Conservation (phyloP, 2,113 vertebrate species). For the Antigone vipio region DNA sequence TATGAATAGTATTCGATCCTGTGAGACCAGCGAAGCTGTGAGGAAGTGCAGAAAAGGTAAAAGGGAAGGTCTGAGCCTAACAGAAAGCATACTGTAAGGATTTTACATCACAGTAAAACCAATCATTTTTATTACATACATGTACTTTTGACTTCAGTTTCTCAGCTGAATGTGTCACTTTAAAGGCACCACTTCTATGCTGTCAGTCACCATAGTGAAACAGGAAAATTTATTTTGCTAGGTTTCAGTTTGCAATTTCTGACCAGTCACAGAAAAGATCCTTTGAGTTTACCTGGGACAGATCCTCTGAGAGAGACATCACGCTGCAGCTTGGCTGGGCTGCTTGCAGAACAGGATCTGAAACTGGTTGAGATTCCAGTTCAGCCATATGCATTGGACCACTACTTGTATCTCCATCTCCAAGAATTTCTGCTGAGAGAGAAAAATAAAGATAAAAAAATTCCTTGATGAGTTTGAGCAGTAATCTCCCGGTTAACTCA, state of each 20-base stretch:
- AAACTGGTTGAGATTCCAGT: conserved; percentile 39
- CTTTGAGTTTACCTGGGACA: conserved; percentile 66
- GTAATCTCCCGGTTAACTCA: background rate
- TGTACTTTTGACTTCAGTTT: background rate
- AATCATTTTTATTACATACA: background rate
- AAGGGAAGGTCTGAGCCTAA: background rate
- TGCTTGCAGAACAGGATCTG: background rate
- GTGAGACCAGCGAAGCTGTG: background rate
- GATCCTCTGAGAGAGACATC: background rate
- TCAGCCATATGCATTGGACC: conserved; percentile 74
- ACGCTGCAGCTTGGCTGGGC: background rate
- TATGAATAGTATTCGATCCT: background rate
- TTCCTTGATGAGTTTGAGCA: background rate
- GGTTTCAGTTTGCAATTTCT: background rate
- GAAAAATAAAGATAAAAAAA: background rate
- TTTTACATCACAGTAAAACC: background rate
- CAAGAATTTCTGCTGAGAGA: conserved; percentile 41
- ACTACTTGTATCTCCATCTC: conserved; percentile 41
- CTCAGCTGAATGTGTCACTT: background rate
- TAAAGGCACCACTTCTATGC: background rate
- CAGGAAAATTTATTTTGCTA: background rate
- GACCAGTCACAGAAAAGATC: background rate
- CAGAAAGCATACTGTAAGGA: background rate
- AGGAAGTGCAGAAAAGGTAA: background rate
- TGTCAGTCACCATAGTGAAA: background rate